These are phyloP conservation scores for Potamarius usumacintae DNA, from an alignment of 2,113 vertebrate genomes.

Conservation along the genomic window DNA sequence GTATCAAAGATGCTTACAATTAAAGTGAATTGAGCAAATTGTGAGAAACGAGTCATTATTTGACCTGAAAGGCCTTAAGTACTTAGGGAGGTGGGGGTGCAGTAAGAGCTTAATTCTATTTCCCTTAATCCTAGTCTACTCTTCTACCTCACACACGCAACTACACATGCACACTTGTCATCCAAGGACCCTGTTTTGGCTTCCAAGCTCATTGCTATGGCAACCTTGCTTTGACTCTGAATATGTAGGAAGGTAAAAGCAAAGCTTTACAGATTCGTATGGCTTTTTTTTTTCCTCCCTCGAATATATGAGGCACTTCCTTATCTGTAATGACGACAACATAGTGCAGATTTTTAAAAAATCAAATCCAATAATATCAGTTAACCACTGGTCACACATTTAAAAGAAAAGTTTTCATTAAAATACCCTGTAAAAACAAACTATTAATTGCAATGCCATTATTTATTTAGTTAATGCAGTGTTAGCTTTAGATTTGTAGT, in stretches of 20 bases:
- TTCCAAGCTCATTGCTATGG: constrained; percentile 76
- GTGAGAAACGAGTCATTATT: constrained; percentile 6
- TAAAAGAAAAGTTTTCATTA: background rate
- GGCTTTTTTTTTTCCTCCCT: background rate
- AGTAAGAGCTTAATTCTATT: constrained; percentile 65
- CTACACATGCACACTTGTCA: constrained; percentile 63
- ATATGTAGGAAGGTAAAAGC: constrained; percentile 75
- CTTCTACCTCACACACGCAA: constrained; percentile 26
- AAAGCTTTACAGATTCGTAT: constrained; percentile 67
- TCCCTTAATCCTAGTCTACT: constrained; percentile 57
- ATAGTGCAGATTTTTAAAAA: background rate
- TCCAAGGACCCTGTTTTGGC: constrained; percentile 75
- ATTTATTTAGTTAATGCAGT: background rate
- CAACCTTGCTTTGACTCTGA: constrained; percentile 75
- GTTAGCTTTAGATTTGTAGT: background rate
- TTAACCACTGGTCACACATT: background rate
- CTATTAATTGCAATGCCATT: background rate
- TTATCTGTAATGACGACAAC: background rate
- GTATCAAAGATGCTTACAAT: constrained; percentile 3
- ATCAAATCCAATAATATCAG: background rate
- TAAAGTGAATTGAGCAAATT: background rate
- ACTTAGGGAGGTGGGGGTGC: constrained; percentile 51
- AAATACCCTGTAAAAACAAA: background rate
- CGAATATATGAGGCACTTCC: background rate
- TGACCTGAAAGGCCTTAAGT: constrained; percentile 41